phyloP scores from a whole-genome alignment of 92 coral and sea anemone genomes.

The Epizoanthus illoricatus region DNA sequence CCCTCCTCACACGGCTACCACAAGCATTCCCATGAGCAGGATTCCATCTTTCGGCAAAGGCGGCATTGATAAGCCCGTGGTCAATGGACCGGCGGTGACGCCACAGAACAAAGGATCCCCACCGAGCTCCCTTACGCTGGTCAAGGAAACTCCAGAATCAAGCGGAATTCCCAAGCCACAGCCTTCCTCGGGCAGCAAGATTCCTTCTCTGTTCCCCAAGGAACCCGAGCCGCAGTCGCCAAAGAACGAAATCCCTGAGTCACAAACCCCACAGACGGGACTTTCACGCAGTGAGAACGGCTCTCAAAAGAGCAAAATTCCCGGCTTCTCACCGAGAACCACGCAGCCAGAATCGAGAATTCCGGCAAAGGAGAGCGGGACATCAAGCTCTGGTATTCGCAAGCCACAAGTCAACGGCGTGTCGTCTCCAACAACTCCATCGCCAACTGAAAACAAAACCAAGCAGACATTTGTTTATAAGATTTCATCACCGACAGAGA shows the following conservation, averaged over 20 bases:
- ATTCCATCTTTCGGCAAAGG: conserved; percentile 78
- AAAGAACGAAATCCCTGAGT: conserved; percentile 14
- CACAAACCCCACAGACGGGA: conserved; percentile 32
- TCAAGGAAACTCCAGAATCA: conserved; percentile 38
- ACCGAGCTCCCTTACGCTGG: conserved; percentile 35
- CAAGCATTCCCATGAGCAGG: conserved; percentile 51
- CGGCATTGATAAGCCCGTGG: conserved; percentile 33
- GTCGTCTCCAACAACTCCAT: conserved; percentile 21
- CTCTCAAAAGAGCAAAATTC: conserved; percentile 34
- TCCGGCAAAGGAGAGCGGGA: conserved; percentile 27
- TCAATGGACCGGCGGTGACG: conserved; percentile 36
- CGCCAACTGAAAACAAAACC: conserved; percentile 17
- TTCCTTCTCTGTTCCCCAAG: conserved; percentile 43
- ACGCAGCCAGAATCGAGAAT: conserved; percentile 45
- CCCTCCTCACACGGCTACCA: not conserved
- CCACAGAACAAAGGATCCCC: not conserved
- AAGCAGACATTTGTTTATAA: conserved; percentile 4
- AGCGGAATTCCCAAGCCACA: conserved; percentile 58
- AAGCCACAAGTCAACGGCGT: conserved; percentile 32
- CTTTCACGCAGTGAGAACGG: conserved; percentile 25
- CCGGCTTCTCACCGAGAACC: conserved; percentile 23
- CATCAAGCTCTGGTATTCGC: conserved; percentile 21
- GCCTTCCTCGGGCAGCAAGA: conserved; percentile 23
- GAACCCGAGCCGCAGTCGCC: conserved; percentile 39
- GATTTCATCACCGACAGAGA: conserved; percentile 31